Evolutionary conservation across 2,797 vertebrate species (phyloP).

Genomic region (Otolemur crassicaudatus): DNA sequence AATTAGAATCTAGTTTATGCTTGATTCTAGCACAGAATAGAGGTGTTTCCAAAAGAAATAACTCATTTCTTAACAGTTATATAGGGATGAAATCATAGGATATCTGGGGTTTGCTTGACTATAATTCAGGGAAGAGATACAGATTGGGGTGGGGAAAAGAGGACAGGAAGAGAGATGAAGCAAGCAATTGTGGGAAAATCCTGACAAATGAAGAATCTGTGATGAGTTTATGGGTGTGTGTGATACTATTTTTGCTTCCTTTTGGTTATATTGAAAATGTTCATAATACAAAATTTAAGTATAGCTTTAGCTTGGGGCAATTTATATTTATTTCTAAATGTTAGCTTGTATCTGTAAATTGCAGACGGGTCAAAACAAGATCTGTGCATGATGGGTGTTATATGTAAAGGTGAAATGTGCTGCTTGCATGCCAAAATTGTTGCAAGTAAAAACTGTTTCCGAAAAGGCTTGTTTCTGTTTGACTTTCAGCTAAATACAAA

Average conservation of each 20-base stretch:
- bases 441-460: constrained; percentile 43
- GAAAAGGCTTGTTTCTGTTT: constrained; percentile 48
- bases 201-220: neutral
- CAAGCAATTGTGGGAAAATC: neutral
- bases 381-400: neutral
- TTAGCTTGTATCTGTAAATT: constrained; percentile 41
- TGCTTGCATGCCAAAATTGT: constrained; percentile 5
- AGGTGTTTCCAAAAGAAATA: constrained; percentile 48
- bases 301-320: constrained; percentile 5
- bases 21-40: constrained; percentile 10
- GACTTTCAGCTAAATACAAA: constrained; percentile 72
- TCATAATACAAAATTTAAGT: constrained; percentile 26
- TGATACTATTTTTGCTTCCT: neutral
- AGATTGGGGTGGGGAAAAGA: neutral
- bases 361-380: neutral
- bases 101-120: constrained; percentile 43
- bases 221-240: neutral
- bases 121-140: neutral
- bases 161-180: neutral
- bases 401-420: constrained; percentile 7
- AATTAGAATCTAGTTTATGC: constrained; percentile 4
- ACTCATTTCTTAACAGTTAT: constrained; percentile 51
- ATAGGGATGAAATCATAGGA: neutral
- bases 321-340: constrained; percentile 36
- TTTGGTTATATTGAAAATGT: constrained; percentile 1